Evolutionary conservation across 2,113 vertebrate species (phyloP).

Genomic region (Amphiprion percula): DNA sequence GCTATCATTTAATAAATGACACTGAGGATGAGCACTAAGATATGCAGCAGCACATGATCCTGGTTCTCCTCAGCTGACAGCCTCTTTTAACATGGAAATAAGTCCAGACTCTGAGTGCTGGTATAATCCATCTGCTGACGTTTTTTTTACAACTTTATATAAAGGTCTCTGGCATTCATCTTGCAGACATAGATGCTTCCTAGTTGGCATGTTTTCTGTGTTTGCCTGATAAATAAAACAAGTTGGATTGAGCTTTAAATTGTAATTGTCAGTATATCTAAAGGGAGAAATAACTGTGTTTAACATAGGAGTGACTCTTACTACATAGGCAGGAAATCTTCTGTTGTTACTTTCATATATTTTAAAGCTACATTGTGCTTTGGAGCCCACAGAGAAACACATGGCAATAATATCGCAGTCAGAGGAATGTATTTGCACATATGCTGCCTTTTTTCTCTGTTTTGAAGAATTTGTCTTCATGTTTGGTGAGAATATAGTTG

Average conservation of each 20-base stretch:
- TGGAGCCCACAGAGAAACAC: constrained; percentile 14
- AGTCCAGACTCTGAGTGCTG: constrained; percentile 52
- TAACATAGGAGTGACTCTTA: not conserved
- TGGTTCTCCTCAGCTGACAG: constrained; percentile 55
- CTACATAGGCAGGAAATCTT: constrained; percentile 7
- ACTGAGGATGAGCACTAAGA: constrained; percentile 41
- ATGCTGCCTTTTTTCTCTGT: not conserved
- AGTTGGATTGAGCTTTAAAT: constrained; percentile 21
- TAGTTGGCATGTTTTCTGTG: constrained; percentile 27
- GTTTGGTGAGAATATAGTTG: too few species aligned
- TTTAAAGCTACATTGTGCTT: constrained; percentile 12
- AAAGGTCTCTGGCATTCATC: constrained; percentile 54
- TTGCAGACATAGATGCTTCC: constrained; percentile 28
- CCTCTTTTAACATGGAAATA: constrained; percentile 45
- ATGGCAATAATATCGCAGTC: constrained; percentile 17
- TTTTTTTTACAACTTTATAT: constrained; percentile 63
- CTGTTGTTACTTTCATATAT: constrained; percentile 11
- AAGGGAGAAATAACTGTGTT: constrained; percentile 20
- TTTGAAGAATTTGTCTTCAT: too few species aligned
- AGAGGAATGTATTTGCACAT: constrained; percentile 15
- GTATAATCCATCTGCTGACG: constrained; percentile 45
- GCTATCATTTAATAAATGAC: constrained; percentile 49
- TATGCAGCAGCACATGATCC: constrained; percentile 40
- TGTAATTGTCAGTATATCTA: constrained; percentile 31
- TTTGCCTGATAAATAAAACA: constrained; percentile 19